Base-by-base conservation (phyloP, 2,888 invertebrate species). In the Plemyria rubiginata region DNA sequence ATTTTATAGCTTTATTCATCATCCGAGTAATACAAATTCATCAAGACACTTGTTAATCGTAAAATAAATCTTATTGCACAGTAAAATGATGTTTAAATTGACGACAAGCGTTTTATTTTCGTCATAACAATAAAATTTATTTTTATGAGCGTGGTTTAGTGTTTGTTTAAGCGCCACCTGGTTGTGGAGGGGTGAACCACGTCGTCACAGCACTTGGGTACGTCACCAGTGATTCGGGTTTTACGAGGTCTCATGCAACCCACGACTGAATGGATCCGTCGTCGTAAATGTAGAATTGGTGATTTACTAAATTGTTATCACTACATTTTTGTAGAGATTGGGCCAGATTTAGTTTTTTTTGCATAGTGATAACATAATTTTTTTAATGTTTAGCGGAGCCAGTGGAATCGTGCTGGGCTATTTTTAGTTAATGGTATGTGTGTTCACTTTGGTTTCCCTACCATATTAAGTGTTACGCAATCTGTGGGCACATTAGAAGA, bases 81-180 rank as follows among this genome's bases (percentile, higher is more conserved):
- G 85, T 92, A 86, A 92, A 92, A 90, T 92, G 84, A 90, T 90
- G 90, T 92, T 92, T 90, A 92, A 92, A 92, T 92, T 91, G 92
- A 92, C 88, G 92, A 91, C 92, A 91, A 91, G 90, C 91, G 92
- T 92, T 92, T 92, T 92, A 92, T 92, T 92, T 91, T 91, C 90
- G 85, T 90, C 91, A 92, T 92, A 92, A 92, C 92, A 92, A 92
- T 92, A 92, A 92, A 92, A 91, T 92, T 92, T 89, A 90, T 90
- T 92, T 92, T 92, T 92, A 92, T 83, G 90, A 88, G 82, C 85
- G 68, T 72, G 67, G 73, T 70, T 76, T 80, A 81, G 80, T 78
- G 79, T 74, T 75, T 82, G 72, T 73, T 77, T 77, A 72, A 82
- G 82, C 86, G 90, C 88, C 92, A 93, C 81, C 93, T 92, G 81